A percentile compares a stretch with the other conserved stretches of the same genome.
These are phyloP conservation scores for Phaenicophaeus curvirostris DNA, from an alignment of 2,797 vertebrate genomes.

Conservation along the genomic window DNA sequence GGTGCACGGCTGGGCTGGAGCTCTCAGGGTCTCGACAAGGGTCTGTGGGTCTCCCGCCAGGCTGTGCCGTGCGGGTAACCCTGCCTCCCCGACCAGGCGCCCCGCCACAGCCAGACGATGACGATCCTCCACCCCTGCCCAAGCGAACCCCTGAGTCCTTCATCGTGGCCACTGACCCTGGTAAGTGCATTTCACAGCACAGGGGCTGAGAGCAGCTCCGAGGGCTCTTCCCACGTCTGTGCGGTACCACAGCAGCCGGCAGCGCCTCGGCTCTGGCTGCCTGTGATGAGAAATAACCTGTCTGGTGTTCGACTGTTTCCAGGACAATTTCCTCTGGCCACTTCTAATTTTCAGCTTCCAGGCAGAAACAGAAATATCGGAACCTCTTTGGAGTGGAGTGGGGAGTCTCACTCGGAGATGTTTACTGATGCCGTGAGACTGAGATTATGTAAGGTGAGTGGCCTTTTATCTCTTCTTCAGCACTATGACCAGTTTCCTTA, in stretches of 20 bases:
- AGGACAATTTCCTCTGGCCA: slow-evolving; percentile 43
- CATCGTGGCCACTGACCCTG: slow-evolving; percentile 76
- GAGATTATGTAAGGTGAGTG: slow-evolving; percentile 67
- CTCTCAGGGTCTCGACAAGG: too few relatives aligned
- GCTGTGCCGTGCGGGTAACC: not conserved
- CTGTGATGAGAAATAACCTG: not conserved
- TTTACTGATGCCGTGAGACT: slow-evolving; percentile 44
- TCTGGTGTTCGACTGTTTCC: not conserved
- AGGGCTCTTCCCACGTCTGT: accelerated
- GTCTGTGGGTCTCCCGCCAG: not conserved
- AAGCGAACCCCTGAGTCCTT: slow-evolving; percentile 92
- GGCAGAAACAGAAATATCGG: slow-evolving; percentile 8
- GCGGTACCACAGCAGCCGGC: accelerated
- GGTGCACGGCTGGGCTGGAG: not conserved
- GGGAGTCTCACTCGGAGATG: slow-evolving; percentile 36
- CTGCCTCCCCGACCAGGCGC: slow-evolving; percentile 28
- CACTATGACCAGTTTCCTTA: not conserved
- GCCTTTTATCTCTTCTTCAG: not conserved
- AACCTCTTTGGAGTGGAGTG: slow-evolving; percentile 64
- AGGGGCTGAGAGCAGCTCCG: not conserved
- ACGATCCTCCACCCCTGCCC: slow-evolving; percentile 89
- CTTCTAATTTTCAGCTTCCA: slow-evolving; percentile 22
- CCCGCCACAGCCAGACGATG: slow-evolving; percentile 66
- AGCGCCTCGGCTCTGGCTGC: not conserved
- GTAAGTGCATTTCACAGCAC: slow-evolving; percentile 67